Evolutionary conservation across 2,113 vertebrate species (phyloP).

Genomic region (Otis tarda): DNA sequence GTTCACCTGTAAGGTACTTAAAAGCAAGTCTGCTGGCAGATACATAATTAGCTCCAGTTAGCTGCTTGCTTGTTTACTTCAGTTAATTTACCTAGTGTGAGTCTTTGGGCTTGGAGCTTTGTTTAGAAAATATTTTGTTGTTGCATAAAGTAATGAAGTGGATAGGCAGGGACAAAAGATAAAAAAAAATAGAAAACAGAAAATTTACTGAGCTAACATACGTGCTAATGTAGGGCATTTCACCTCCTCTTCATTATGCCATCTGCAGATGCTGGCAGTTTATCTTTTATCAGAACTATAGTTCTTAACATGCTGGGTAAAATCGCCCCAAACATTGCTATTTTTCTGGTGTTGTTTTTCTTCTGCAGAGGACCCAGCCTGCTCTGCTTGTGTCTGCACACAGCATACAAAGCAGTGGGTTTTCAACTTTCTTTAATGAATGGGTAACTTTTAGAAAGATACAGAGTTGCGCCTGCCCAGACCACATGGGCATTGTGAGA

Average conservation of each 20-base stretch:
- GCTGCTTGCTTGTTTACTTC: slow-evolving; percentile 43
- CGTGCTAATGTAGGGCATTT: neutral
- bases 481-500: neutral
- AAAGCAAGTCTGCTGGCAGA: slow-evolving; percentile 20
- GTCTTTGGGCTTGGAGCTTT: slow-evolving; percentile 1
- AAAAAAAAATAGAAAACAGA: neutral
- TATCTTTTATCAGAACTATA: neutral
- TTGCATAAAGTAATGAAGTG: neutral
- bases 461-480: neutral
- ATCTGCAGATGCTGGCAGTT: neutral
- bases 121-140: slow-evolving; percentile 14
- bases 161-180: neutral
- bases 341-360: neutral
- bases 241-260: neutral
- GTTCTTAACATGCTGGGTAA: neutral
- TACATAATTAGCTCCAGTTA: slow-evolving; percentile 45
- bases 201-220: neutral
- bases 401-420: neutral
- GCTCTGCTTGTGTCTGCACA: neutral
- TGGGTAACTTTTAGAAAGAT: neutral
- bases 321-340: neutral
- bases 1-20: slow-evolving; percentile 57
- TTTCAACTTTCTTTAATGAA: neutral
- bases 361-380: neutral
- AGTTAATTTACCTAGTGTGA: neutral